Evolutionary conservation across 2,888 invertebrate species (phyloP), one percentile per base, ranked within the genome.

Genomic region (Aporophyla lueneburgensis): DNA sequence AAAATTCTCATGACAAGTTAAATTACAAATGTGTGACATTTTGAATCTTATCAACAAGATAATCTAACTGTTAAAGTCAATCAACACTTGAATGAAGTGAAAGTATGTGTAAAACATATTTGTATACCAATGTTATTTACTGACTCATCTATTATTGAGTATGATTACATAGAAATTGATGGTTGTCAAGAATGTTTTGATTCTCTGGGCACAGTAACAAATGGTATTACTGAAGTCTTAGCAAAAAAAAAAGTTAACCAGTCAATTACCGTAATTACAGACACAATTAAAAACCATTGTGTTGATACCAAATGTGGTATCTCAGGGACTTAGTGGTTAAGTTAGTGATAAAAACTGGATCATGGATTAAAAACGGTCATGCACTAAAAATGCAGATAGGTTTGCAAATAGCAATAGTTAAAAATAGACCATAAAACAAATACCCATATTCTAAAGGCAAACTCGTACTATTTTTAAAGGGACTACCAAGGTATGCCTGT

Each of bases 1-100:
- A 46, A 61, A 51, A 19, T 65, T 71, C 53, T 78, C 51, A 68
- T 61, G 63, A 69, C n/a, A 82, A 66, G 69, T 70, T 69, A 2
- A 46, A 62, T 70, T 33, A 43, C 53, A 27, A 66, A 51, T 54
- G 56, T 40, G 63, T 69, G 10, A 69, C 56, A 76, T 72, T 67
- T 58, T 19, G 21, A 56, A 27, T 58, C 43, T 74, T 78, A 81
- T 81, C 77, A 53, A 33, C 59, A 62, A 71, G 73, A 80, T 66
- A 80, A 71, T 68, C 58, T 24, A 43, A 68, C n/a, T 61, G 5
- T 58, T 77, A 10, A 54, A 53, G 51, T 6, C 49, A 58, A 24
- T 62, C 43, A 58, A 27, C 56, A 67, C 56, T 71, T 68, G 14
- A 43, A 70, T 54, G 24, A 33, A 62, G 68, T 69, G 54, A 71